Evolutionary conservation across 2,888 invertebrate species (phyloP), one percentile per base, ranked within the genome.

Genomic region (Strigamia transsilvanica): DNA sequence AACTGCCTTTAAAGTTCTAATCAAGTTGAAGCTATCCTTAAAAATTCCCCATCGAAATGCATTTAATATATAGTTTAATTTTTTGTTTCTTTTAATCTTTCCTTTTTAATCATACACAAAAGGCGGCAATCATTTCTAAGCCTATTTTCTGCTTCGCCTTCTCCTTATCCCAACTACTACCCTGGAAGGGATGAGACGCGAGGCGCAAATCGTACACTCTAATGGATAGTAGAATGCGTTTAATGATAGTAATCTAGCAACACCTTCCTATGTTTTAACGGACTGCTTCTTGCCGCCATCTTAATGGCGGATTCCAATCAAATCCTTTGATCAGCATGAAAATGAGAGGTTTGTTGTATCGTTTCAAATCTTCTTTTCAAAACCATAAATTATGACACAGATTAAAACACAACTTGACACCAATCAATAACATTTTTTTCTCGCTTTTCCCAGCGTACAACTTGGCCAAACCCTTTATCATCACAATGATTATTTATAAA

Each of bases 271-370:
- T 18, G 61, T 21, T 61, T 23, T 61, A 61, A 61, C 18, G 61
- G 61, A 61, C 61, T 61, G 23, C 61, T 61, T 61, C 61, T 61
- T 61, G 23, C 61, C 61, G 61, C 18, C 61, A 61, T 61, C 23
- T 61, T 61, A 61, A 61, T 61, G 61, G 61, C 61, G 61, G 61
- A 61, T 61, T 61, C 61, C 61, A 61, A 61, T 61, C 61, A 61
- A 61, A 61, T 61, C 18, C 61, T 61, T 61, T 61, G 61, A 61
- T 61, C 61, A 61, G 61, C 23, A 46, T 61, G 21, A 23, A 61
- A 61, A 61, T 61, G 18, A 61, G 61, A 61, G 61, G 61, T 61
- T 61, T 23, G 61, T 61, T 10, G 23, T 23, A 61, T 23, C 61
- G 61, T 23, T 38, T 38, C 38, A 38, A 38, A 23, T 61, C 61